Percentiles rank a stretch among this genome's conserved stretches.
Conservation (phyloP, 1,140 invertebrate genomes). For the Eubasilissa regina region DNA sequence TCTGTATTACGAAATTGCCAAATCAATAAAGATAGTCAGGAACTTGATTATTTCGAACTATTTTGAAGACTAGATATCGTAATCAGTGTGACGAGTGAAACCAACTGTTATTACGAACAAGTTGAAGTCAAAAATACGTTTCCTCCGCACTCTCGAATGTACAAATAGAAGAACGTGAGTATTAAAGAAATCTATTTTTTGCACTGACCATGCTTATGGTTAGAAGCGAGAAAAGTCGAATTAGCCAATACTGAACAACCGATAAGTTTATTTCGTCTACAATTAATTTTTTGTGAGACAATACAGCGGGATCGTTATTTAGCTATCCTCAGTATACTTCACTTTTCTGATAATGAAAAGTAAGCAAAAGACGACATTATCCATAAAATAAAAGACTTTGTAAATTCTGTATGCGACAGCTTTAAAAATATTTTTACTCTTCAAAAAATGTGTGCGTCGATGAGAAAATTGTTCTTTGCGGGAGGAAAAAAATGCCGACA, state of each 20-base stretch:
- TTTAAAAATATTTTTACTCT: conserved; percentile 30
- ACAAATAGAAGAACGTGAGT: conserved; percentile 1
- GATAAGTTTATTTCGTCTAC: too few relatives aligned
- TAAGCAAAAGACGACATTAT: neutral
- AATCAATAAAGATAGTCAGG: neutral
- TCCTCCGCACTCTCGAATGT: neutral
- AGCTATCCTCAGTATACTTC: neutral
- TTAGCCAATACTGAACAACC: conserved; percentile 2
- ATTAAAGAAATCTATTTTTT: neutral
- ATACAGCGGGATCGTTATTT: conserved; percentile 4
- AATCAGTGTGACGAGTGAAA: neutral
- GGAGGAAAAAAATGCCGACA: too few relatives aligned
- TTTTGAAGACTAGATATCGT: neutral
- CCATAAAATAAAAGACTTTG: neutral
- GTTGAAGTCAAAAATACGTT: neutral
- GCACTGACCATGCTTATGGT: conserved; percentile 18
- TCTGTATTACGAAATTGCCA: conserved; percentile 3
- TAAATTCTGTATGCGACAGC: conserved; percentile 2
- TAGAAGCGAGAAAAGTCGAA: neutral
- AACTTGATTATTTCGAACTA: conserved; percentile 7
- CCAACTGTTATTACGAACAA: neutral
- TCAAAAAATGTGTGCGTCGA: neutral
- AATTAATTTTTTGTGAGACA: too few relatives aligned
- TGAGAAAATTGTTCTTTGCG: conserved; percentile 9
- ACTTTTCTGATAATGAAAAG: neutral